A percentile compares a stretch with the other conserved stretches of the same genome.
phyloP scores from a whole-genome alignment of 2,113 vertebrate genomes.

The Ceyx melanurus region DNA sequence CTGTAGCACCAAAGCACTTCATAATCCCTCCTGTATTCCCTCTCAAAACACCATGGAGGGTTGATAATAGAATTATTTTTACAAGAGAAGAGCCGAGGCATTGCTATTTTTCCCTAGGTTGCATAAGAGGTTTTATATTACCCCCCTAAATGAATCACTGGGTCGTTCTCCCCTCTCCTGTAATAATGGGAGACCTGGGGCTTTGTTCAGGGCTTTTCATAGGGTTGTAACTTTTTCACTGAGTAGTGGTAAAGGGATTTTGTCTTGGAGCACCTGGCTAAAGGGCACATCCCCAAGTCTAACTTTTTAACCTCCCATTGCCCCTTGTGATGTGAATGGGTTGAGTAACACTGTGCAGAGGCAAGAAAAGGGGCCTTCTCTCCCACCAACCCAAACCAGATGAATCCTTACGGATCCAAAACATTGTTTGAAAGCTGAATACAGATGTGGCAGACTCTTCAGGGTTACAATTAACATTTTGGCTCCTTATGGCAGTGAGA shows the following conservation, averaged over 20 bases:
- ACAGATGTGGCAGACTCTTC: neutral
- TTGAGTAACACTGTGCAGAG: neutral
- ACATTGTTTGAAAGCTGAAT: neutral
- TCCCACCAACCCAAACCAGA: neutral
- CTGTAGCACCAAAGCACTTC: neutral
- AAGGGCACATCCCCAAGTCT: neutral
- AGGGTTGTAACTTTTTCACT: neutral
- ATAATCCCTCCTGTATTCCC: neutral
- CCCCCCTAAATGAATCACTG: neutral
- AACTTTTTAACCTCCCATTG: neutral
- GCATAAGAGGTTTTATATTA: neutral
- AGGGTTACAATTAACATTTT: neutral
- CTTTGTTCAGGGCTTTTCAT: neutral
- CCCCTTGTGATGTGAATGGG: too few relatives aligned
- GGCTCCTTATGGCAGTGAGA: neutral
- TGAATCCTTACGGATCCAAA: neutral
- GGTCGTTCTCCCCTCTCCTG: neutral
- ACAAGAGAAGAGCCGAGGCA: neutral
- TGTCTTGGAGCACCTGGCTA: neutral
- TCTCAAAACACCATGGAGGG: neutral
- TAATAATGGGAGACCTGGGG: neutral
- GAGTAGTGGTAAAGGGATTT: neutral
- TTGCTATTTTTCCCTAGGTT: neutral
- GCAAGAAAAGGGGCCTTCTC: neutral
- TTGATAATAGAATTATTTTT: neutral